Percentiles rank a stretch among this genome's conserved stretches.
phyloP scores from a whole-genome alignment of 2,797 vertebrate species.

The Protosalanx chinensis region DNA sequence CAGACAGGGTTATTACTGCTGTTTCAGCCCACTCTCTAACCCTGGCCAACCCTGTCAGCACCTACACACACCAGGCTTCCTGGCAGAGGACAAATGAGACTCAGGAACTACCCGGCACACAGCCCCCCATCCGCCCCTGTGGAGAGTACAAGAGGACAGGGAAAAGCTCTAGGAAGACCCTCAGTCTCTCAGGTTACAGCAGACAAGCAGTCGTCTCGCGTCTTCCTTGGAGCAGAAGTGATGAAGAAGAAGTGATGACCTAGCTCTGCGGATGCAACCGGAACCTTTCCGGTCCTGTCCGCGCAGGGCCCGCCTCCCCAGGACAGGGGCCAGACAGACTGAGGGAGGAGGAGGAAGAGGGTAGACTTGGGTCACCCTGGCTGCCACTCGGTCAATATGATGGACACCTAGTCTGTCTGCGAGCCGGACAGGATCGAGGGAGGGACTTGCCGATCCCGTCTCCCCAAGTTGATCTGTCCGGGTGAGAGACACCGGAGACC shows the following conservation, averaged over 20 bases:
- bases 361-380: not conserved
- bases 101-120: not conserved
- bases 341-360: not conserved
- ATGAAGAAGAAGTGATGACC: constrained; percentile 68
- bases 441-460: not conserved
- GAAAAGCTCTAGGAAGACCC: constrained; percentile 15
- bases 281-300: constrained; percentile 48
- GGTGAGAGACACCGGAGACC: not conserved
- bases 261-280: constrained; percentile 66
- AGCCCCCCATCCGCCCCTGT: not conserved
- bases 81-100: constrained; percentile 11
- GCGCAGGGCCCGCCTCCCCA: constrained; percentile 30
- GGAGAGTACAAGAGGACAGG: constrained; percentile 24
- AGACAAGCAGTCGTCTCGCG: constrained; percentile 49
- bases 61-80: constrained; percentile 49
- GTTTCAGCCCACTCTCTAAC: constrained; percentile 65
- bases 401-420: not conserved
- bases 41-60: constrained; percentile 50
- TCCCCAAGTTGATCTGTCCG: not conserved
- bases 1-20: constrained; percentile 63
- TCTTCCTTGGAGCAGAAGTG: constrained; percentile 49
- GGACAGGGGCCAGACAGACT: constrained; percentile 34
- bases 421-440: not conserved
- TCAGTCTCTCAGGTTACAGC: constrained; percentile 45
- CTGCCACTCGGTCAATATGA: not conserved